phyloP scores from a whole-genome alignment of 1,140 invertebrate species.

The Latrodectus geometricus region DNA sequence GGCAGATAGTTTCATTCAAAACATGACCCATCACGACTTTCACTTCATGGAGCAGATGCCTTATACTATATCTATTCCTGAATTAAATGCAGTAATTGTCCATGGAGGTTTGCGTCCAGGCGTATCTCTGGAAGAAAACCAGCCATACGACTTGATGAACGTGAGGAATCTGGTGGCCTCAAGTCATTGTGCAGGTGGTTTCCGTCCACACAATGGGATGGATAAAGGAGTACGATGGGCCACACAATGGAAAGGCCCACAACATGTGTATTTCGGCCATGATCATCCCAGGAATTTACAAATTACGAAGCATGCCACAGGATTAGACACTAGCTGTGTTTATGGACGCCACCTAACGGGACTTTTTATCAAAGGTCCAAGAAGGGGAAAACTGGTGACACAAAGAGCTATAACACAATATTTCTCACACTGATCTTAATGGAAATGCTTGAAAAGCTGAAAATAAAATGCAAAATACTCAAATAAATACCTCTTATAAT shows the following conservation, averaged over 20 bases:
- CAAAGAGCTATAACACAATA: neutral
- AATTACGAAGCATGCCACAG: constrained; percentile 66
- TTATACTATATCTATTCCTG: constrained; percentile 68
- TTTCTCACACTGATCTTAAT: neutral
- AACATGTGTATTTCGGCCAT: constrained; percentile 70
- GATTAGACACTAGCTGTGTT: constrained; percentile 69
- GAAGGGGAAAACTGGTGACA: neutral
- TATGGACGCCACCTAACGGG: constrained; percentile 66
- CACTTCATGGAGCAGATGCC: constrained; percentile 67
- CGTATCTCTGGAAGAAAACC: constrained; percentile 64
- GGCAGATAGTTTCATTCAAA: constrained; percentile 66
- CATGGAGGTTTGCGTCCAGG: constrained; percentile 69
- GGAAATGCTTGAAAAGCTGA: no score
- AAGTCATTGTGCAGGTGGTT: constrained; percentile 34
- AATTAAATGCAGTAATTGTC: constrained; percentile 66
- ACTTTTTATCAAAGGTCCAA: constrained; percentile 50
- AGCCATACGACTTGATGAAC: constrained; percentile 65
- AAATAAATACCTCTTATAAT: no score
- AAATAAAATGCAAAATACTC: no score
- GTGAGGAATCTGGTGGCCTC: constrained; percentile 68
- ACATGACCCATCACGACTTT: constrained; percentile 66
- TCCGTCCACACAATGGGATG: constrained; percentile 63
- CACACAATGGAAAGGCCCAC: constrained; percentile 67
- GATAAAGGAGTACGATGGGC: constrained; percentile 65
- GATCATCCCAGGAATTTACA: constrained; percentile 68